Percentiles rank a stretch among this genome's conserved stretches.
Evolutionary conservation across 2,113 vertebrate genomes (phyloP).

Genomic region (Antennarius striatus): DNA sequence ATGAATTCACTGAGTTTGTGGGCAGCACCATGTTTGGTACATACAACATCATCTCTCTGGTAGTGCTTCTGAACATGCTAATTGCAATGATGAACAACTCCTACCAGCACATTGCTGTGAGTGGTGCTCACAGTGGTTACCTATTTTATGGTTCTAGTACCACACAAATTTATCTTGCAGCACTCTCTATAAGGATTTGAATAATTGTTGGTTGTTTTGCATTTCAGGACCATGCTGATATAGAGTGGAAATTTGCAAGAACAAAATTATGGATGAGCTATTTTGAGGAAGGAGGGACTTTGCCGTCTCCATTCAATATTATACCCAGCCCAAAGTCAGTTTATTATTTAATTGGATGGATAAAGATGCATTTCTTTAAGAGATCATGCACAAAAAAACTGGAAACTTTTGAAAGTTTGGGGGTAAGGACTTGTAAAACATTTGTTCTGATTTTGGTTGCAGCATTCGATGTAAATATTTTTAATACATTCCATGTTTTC

Average conservation of each 20-base stretch:
- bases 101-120: conserved; percentile 98
- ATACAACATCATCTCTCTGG: conserved; percentile 96
- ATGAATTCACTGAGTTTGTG: conserved; percentile 95
- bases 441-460: conserved; percentile 5
- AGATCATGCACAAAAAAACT: conserved; percentile 81
- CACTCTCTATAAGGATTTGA: not conserved
- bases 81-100: conserved; percentile 99
- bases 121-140: conserved; percentile 52
- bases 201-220: conserved; percentile 21
- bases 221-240: conserved; percentile 94
- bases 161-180: not conserved
- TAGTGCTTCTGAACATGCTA: conserved; percentile 98
- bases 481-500: not conserved
- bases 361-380: conserved; percentile 84
- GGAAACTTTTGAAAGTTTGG: conserved; percentile 90
- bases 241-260: conserved; percentile 99
- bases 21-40: conserved; percentile 98
- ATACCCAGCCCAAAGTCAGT: conserved; percentile 95
- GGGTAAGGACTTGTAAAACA: conserved; percentile 79
- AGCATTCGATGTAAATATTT: not conserved
- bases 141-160: not conserved
- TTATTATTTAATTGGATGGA: conserved; percentile 89
- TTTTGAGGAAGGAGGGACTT: conserved; percentile 97
- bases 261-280: conserved; percentile 99
- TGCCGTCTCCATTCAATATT: conserved; percentile 97